Evolutionary conservation across 53 echinoderm and acorn worm species (phyloP), one percentile per base, ranked within the genome.

Genomic region (Henricia sp.): DNA sequence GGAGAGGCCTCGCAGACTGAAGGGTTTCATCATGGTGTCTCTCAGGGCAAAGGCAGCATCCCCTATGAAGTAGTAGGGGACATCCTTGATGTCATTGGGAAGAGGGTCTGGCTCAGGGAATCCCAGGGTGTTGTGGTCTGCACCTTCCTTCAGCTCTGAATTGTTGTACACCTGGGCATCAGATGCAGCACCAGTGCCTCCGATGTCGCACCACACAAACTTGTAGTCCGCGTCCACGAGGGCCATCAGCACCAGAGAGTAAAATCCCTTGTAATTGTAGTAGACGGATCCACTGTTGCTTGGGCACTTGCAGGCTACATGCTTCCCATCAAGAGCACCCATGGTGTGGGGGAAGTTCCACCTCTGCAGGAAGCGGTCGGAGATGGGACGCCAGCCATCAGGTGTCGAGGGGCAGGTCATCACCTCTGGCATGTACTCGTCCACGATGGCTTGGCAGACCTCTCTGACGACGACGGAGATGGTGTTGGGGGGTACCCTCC

Each of bases 291-390:
- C 92, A 35, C 26, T 36, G 4, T 20, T 43, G 10, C 65, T 66
- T 16, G 92, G 92, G 14, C 46, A 70, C 40, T 37, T 75, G 52
- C 52, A 72, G 29, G 75, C 71, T 10, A 91, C 33, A 74, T 91
- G 86, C 74, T 83, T 90, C 1, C 82, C 90, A 59, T 90, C 90
- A 1, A 71, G 4, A 36, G 92, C 84, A 8, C 83, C 88, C 20
- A 30, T 35, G 37, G 50, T 59, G 52, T 88, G 78, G 42, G 85
- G 92, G 67, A 89, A 92, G 74, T 89, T 89, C 88, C 88, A 89
- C n/a, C 44, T 69, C 41, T 52, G 21, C 10, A 9, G 5, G 74
- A 70, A 92, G 14, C 71, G 35, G 21, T 70, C 66, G 32, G 92
- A 78, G 9, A 86, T 83, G 63, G 3, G 29, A 4, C 20, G 46